Conservation (phyloP, 2,888 invertebrate genomes). For the Amiota mariae region DNA sequence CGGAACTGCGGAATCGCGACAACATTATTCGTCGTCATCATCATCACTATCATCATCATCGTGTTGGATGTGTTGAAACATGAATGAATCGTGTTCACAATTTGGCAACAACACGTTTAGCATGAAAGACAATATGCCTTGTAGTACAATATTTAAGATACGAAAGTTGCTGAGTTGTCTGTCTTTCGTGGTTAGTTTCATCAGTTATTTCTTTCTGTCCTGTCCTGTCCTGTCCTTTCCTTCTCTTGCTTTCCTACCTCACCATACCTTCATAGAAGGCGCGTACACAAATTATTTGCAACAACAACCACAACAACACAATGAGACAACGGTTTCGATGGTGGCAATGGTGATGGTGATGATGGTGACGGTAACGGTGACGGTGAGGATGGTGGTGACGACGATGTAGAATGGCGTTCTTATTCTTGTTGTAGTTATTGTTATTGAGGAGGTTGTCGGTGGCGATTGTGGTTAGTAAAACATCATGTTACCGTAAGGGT, state of each 20-base stretch:
- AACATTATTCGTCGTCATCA: not conserved
- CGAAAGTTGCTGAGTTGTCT: conserved; percentile 1
- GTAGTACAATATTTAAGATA: conserved; percentile 31
- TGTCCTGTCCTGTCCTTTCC: too few relatives aligned
- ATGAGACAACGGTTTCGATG: not conserved
- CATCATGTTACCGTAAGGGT: conserved; percentile 67
- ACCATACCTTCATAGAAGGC: conserved; percentile 40
- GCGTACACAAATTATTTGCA: conserved; percentile 66
- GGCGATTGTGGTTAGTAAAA: conserved; percentile 69
- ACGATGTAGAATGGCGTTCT: conserved; percentile 37
- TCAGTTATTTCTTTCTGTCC: too few relatives aligned
- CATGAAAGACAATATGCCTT: conserved; percentile 46
- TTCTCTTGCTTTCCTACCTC: too few relatives aligned
- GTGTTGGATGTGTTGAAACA: conserved; percentile 67
- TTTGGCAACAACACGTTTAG: conserved; percentile 69
- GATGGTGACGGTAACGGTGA: not conserved
- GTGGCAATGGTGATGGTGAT: too few relatives aligned
- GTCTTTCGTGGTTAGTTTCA: too few relatives aligned
- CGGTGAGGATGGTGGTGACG: not conserved
- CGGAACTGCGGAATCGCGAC: not conserved
- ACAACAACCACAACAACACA: conserved; percentile 36
- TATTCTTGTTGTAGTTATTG: not conserved
- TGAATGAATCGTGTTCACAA: conserved; percentile 71
- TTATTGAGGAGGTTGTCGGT: not conserved
- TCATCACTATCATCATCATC: conserved; percentile 41